Conservation (phyloP, 2,113 vertebrate species). For the Micronycteris hirsuta region DNA sequence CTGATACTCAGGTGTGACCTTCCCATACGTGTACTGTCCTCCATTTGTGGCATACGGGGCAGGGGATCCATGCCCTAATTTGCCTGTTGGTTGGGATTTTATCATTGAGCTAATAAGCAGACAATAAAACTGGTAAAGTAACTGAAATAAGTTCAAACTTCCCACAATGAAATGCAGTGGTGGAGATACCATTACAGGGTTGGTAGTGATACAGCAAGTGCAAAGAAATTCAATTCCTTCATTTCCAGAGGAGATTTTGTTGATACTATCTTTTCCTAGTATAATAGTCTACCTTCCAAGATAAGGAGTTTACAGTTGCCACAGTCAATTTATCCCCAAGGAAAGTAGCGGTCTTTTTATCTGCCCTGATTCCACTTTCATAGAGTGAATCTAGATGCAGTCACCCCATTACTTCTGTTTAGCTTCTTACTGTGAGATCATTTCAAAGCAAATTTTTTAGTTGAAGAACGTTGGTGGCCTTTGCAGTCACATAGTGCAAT, state of each 20-base stretch:
- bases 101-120: constrained; percentile 44
- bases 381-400: neutral
- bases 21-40: neutral
- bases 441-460: neutral
- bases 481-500: neutral
- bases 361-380: neutral
- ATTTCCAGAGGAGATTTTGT: neutral
- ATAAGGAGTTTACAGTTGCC: neutral
- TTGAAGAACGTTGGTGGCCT: neutral
- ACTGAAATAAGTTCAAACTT: neutral
- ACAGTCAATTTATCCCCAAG: neutral
- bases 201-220: neutral
- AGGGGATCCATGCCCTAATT: neutral
- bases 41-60: neutral
- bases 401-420: neutral
- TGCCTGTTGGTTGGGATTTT: neutral
- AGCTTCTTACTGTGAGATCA: neutral
- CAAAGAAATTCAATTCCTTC: neutral
- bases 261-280: neutral
- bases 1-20: neutral
- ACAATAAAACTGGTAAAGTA: neutral
- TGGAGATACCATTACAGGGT: neutral
- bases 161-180: neutral
- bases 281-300: neutral
- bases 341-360: neutral